A percentile compares a stretch with the other conserved stretches of the same genome.
phyloP scores from a whole-genome alignment of 1,140 invertebrate genomes.

The Papilio xuthus region DNA sequence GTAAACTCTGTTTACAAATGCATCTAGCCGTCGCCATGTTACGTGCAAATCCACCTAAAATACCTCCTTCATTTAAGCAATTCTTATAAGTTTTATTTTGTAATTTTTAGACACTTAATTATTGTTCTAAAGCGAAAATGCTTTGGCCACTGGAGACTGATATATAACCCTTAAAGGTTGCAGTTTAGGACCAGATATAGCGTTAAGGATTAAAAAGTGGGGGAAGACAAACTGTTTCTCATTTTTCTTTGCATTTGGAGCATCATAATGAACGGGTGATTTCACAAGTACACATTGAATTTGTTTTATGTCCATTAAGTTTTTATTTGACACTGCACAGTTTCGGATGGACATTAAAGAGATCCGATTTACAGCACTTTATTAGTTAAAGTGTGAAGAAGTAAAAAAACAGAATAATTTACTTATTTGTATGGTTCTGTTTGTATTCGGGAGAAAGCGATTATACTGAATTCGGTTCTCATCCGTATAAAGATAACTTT shows the following conservation, averaged over 20 bases:
- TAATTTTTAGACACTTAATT: neutral
- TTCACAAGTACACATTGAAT: neutral
- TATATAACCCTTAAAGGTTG: neutral
- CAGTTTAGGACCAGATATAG: neutral
- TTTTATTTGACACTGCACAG: neutral
- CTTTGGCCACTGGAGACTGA: too few relatives aligned
- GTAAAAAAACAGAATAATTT: neutral
- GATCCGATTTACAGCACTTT: neutral
- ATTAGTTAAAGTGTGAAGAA: neutral
- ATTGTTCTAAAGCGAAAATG: neutral
- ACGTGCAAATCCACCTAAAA: slow-evolving; percentile 22
- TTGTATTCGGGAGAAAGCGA: slow-evolving; percentile 3
- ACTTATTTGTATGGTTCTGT: neutral
- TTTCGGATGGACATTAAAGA: neutral
- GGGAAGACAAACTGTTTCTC: too few relatives aligned
- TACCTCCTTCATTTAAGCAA: neutral
- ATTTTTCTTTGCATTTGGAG: neutral
- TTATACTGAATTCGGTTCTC: slow-evolving; percentile 9
- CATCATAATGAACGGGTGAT: neutral
- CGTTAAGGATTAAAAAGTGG: neutral
- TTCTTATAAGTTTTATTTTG: neutral
- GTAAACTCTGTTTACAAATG: slow-evolving; percentile 18
- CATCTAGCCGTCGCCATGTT: slow-evolving; percentile 19
- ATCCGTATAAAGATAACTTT: slow-evolving; percentile 6
- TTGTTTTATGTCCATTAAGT: neutral